Conservation (phyloP, 2,888 invertebrate species). For the Aporophyla nigra region DNA sequence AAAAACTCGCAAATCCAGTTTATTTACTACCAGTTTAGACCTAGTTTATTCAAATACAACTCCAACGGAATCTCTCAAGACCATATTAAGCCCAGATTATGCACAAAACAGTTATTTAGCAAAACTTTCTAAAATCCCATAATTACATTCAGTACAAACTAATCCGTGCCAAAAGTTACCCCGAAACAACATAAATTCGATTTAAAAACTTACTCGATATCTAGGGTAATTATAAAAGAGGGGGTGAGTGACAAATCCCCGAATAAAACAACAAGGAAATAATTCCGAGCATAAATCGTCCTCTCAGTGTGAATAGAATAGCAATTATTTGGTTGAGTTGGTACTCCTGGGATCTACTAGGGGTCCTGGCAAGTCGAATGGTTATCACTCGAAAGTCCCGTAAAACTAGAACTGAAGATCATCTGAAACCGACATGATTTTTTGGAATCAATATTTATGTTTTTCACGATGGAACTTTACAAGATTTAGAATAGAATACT, state of each 20-base stretch:
- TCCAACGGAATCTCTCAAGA: constrained; percentile 57
- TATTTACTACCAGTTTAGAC: constrained; percentile 19
- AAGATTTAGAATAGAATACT: not conserved
- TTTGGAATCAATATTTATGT: not conserved
- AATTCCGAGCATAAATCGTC: constrained; percentile 89
- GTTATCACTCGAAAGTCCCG: constrained; percentile 47
- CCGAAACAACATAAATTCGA: constrained; percentile 80
- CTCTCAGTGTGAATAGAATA: constrained; percentile 91
- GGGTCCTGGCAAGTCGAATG: constrained; percentile 53
- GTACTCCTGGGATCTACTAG: constrained; percentile 76
- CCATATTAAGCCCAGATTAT: constrained; percentile 69
- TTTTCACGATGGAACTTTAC: not conserved
- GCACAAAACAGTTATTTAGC: constrained; percentile 64
- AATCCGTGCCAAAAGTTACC: constrained; percentile 80
- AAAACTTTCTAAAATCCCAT: constrained; percentile 76
- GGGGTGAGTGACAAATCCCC: constrained; percentile 90
- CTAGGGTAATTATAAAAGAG: constrained; percentile 88
- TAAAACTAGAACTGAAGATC: not conserved
- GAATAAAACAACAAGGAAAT: constrained; percentile 91
- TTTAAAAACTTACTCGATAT: constrained; percentile 88
- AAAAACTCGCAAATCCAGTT: constrained; percentile 14
- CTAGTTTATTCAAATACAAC: constrained; percentile 41
- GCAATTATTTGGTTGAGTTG: constrained; percentile 91
- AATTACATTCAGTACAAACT: constrained; percentile 78
- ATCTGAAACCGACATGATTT: too few species aligned